These are phyloP conservation scores for Enteromius viviparus DNA, from an alignment of 2,797 vertebrate species.

Conservation along the genomic window DNA sequence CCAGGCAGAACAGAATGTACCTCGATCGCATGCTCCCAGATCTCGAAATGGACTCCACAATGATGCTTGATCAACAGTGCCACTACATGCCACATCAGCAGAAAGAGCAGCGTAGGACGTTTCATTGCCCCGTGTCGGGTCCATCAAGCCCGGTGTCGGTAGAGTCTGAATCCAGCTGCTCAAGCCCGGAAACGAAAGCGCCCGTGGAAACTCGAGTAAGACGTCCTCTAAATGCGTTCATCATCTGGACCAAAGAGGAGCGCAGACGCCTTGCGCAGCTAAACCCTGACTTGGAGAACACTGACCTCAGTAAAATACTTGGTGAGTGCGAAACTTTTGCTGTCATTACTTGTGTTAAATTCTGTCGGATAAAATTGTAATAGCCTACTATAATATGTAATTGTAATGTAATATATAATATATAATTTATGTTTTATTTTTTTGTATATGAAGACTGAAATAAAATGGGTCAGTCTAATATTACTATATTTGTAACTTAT, in stretches of 20 bases:
- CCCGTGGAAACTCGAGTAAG: conserved; percentile 73
- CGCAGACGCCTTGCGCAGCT: conserved; percentile 80
- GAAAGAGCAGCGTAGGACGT: conserved; percentile 57
- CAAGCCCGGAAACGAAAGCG: conserved; percentile 74
- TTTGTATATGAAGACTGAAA: neutral
- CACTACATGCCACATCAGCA: conserved; percentile 37
- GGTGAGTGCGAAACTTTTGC: conserved; percentile 66
- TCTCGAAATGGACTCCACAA: conserved; percentile 60
- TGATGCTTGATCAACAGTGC: conserved; percentile 55
- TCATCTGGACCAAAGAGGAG: conserved; percentile 86
- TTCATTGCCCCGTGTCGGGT: conserved; percentile 62
- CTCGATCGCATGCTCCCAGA: conserved; percentile 64
- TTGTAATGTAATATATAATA: too few relatives aligned
- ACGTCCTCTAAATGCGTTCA: conserved; percentile 84
- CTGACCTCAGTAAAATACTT: conserved; percentile 84
- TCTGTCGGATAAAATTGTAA: neutral
- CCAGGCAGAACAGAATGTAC: conserved; percentile 66
- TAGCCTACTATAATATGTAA: neutral
- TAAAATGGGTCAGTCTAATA: neutral
- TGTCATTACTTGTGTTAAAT: neutral
- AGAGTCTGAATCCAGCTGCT: conserved; percentile 77
- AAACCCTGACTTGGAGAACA: conserved; percentile 84
- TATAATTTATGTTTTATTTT: too few relatives aligned
- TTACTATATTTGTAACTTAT: neutral
- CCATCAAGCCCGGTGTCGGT: conserved; percentile 76